Evolutionary conservation across 2,797 vertebrate species (phyloP), one percentile per base, ranked within the genome.

Genomic region (Parotocinclus haroldoi): DNA sequence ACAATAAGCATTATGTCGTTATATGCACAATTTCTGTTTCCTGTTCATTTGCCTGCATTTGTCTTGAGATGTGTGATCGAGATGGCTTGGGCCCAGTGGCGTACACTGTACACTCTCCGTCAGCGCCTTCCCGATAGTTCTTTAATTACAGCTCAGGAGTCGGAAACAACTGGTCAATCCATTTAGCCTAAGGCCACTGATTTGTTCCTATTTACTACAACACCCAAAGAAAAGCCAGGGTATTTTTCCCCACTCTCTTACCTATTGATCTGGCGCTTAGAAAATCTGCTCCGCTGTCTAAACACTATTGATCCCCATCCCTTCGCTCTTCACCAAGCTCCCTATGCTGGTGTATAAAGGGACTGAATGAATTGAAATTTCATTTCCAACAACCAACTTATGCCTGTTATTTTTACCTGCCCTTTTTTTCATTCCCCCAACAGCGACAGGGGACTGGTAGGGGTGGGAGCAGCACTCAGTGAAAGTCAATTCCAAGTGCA

Each of bases 321-420:
- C 74, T 79, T 88, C 86, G 91, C 90, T 92, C 85, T 84, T 88
- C 85, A 82, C 88, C 85, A 86, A 90, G 88, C 92, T 77, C 69
- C 69, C 86, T 79, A 89, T 89, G 90, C 85, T 83, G 89, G 90
- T 92, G 89, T 91, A 91, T 91, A 93, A 92, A 94, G 91, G 92
- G 92, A 86, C 83, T 92, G 91, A 89, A 91, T 92, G 91, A 94
- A 95, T 92, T 92, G 93, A 94, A 93, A 95, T 93, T 94, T 94
- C 87, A 93, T 95, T 95, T 95, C 91, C 87, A 79, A 92, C 93
- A 93, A 90, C 91, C 93, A 92, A 90, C 93, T 94, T 88, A 91
- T 92, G 90, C 92, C 38, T 50, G 17, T 51, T 48, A 14, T 45
- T n/a, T 14, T 14, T 58, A 46, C 37, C 13, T 42, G 6, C 13